A percentile compares a stretch with the other conserved stretches of the same genome.
These are phyloP conservation scores for Epistrophe eligans DNA, from an alignment of 2,888 invertebrate genomes.

Conservation along the genomic window DNA sequence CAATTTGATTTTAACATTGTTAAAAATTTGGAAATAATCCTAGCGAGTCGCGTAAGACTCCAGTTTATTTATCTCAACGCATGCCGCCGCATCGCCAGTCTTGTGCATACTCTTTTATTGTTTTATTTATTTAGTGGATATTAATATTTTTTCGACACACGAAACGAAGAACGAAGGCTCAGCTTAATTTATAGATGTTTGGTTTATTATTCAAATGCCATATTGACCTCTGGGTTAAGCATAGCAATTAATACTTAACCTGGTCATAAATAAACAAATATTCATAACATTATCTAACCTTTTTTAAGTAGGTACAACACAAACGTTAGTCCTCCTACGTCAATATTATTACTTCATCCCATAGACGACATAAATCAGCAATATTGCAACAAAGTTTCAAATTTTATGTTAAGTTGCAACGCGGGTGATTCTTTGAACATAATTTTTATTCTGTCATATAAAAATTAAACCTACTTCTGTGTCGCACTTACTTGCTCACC, in stretches of 20 bases:
- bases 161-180: too few species aligned
- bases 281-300: not conserved
- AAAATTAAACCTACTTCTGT: not conserved
- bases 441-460: not conserved
- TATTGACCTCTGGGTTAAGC: not conserved
- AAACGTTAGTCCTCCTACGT: not conserved
- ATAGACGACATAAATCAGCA: slow-evolving; percentile 6
- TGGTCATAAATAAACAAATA: not conserved
- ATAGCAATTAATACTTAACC: not conserved
- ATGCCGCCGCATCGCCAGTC: too few species aligned
- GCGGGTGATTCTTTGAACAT: not conserved
- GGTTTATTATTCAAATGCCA: too few species aligned
- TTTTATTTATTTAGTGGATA: too few species aligned
- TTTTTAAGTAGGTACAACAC: not conserved
- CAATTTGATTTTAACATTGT: too few species aligned
- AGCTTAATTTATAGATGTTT: too few species aligned
- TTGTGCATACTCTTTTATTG: too few species aligned
- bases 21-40: too few species aligned
- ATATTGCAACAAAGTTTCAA: slow-evolving; percentile 14
- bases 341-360: not conserved
- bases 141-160: too few species aligned
- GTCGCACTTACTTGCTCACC: not conserved
- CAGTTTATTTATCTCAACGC: too few species aligned
- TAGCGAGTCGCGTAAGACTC: too few species aligned
- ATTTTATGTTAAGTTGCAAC: not conserved